phyloP scores from a whole-genome alignment of 2,888 invertebrate species.

The Andrena marginata region DNA sequence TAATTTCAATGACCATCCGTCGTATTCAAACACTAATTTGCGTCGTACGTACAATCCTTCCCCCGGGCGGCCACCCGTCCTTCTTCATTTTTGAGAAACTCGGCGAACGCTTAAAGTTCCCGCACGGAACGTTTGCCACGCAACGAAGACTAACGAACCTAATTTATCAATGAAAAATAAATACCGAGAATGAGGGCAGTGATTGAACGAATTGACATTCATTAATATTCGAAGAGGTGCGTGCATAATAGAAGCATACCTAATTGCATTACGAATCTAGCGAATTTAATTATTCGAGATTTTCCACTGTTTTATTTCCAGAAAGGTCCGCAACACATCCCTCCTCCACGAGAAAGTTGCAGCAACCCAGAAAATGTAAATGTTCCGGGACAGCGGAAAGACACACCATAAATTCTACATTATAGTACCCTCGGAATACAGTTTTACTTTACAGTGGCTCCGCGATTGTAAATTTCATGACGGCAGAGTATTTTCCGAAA shows the following conservation, averaged over 20 bases:
- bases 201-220: too few relatives aligned
- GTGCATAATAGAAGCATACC: too few relatives aligned
- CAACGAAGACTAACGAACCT: too few relatives aligned
- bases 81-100: slow-evolving; percentile 49
- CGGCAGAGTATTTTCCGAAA: not conserved
- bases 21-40: slow-evolving; percentile 75
- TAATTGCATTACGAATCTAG: too few relatives aligned
- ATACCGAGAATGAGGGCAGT: too few relatives aligned
- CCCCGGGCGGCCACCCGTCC: slow-evolving; percentile 22
- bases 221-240: too few relatives aligned
- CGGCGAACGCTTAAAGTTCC: not conserved
- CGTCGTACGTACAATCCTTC: slow-evolving; percentile 57
- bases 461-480: not conserved
- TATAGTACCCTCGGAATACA: not conserved
- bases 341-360: not conserved
- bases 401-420: slow-evolving; percentile 25
- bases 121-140: not conserved
- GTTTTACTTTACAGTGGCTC: slow-evolving; percentile 3
- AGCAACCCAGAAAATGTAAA: slow-evolving; percentile 16
- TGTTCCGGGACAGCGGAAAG: slow-evolving; percentile 23
- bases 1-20: slow-evolving; percentile 81
- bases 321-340: not conserved
- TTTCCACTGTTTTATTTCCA: not conserved
- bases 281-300: too few relatives aligned
- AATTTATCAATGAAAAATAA: too few relatives aligned